Evolutionary conservation across 2,888 invertebrate species (phyloP).

Genomic region (Frankliniella fusca): DNA sequence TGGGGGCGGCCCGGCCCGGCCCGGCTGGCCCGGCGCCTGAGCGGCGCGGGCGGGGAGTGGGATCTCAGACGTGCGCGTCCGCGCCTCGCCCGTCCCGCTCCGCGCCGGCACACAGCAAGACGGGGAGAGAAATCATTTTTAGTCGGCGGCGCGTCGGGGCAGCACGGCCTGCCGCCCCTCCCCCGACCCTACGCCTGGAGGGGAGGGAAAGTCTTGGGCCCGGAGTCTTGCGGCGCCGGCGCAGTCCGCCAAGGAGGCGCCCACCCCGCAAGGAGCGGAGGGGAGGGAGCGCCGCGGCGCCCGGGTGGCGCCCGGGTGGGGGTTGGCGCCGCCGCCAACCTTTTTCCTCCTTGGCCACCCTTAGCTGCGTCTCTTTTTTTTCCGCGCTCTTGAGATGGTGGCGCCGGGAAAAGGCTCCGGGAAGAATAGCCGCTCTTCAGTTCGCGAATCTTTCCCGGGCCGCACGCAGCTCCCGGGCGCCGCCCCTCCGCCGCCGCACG

Average conservation of each 20-base stretch:
- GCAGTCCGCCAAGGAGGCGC: conserved; percentile 14
- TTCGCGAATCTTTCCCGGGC: conserved; percentile 24
- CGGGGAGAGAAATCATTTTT: conserved; percentile 23
- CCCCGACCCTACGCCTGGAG: background rate
- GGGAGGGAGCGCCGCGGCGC: background rate
- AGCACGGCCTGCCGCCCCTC: background rate
- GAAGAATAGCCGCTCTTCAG: conserved; percentile 25
- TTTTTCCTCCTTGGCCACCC: conserved; percentile 20
- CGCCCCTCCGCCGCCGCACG: background rate
- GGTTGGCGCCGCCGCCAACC: background rate
- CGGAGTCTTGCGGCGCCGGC: conserved; percentile 24
- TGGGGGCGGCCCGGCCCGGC: background rate
- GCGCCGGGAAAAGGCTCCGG: conserved; percentile 21
- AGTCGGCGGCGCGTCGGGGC: background rate
- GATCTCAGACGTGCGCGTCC: conserved; percentile 7
- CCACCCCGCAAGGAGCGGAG: conserved; percentile 23
- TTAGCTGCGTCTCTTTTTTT: conserved; percentile 19
- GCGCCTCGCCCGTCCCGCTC: background rate
- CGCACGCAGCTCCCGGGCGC: conserved; percentile 20
- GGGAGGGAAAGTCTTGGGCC: conserved; percentile 7
- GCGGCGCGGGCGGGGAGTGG: conserved; percentile 19
- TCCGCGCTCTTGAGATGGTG: conserved; percentile 21
- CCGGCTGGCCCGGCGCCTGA: background rate
- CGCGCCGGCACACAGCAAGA: background rate
- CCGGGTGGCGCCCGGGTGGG: conserved; percentile 7